These are phyloP conservation scores for Tetragonula carbonaria DNA, from an alignment of 2,888 invertebrate species.

Conservation along the genomic window DNA sequence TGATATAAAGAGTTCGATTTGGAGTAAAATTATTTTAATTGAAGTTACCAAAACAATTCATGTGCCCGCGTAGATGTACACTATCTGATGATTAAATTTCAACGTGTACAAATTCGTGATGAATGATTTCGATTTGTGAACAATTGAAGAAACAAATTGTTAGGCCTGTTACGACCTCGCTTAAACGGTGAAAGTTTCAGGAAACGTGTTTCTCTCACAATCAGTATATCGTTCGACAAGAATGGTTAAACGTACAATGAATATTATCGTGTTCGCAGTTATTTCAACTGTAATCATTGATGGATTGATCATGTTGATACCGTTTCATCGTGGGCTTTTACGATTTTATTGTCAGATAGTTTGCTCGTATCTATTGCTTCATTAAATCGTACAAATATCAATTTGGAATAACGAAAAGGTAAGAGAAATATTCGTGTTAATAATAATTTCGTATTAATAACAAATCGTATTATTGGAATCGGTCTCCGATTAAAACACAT, in stretches of 20 bases:
- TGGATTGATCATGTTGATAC: background rate
- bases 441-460: constrained; percentile 6
- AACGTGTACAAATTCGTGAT: no score
- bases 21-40: background rate
- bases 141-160: background rate
- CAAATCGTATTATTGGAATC: background rate
- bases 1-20: background rate
- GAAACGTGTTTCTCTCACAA: background rate
- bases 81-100: background rate
- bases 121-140: background rate
- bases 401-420: background rate
- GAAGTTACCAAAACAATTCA: background rate
- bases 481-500: background rate
- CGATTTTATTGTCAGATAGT: constrained; percentile 16
- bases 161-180: background rate
- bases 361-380: background rate
- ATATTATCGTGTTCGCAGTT: background rate
- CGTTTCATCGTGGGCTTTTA: background rate
- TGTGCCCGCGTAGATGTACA: background rate
- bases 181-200: background rate
- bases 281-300: constrained; percentile 16
- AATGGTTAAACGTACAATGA: background rate
- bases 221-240: background rate
- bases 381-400: background rate
- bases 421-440: background rate